Evolutionary conservation across 2,797 vertebrate genomes (phyloP), one percentile per base, ranked within the genome.

Genomic region (Thamnophis elegans): DNA sequence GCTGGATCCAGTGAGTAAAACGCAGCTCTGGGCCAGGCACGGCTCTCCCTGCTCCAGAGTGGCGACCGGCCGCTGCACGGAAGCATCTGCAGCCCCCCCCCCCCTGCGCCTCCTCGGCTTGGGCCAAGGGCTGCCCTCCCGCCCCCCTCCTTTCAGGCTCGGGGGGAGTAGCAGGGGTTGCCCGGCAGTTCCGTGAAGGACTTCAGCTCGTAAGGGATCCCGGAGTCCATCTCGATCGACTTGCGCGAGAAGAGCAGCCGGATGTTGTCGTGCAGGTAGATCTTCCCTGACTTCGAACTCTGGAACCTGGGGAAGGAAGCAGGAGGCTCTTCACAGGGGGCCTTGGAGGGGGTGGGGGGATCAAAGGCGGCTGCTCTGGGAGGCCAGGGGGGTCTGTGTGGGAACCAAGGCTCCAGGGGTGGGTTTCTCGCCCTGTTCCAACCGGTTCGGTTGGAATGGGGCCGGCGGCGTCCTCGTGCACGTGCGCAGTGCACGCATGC

Each of bases 171-270:
- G 97, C 98, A 98, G 92, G 99, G 99, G 96, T 99, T 99, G 98
- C 98, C 98, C 88, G 99, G 99, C 98, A 98, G 98, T 98, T 99
- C 99, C 89, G 99, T 99, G 98, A 99, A 99, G 96, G 99, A 99
- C 97, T 99, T 99, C 96, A 99, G 98, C 98, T 99, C 99, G 0
- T 99, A 99, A 93, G 99, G 98, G 96, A 99, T 99, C 96, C 99
- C 99, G 5, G 99, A 98, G 96, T 99, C 99, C 92, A 99, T 98
- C 96, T 99, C 99, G 0, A 99, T 98, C 87, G 99, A 99, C 97
- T 99, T 99, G 95, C 99, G 99, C 92, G 99, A 99, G 97, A 99
- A 99, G 97, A 99, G 99, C 98, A 99, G 98, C 97, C 99, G 99
- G 96, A 99, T 99, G 97, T 99, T 98, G 0, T 98, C 97, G 88